Conservation (phyloP, 1,140 invertebrate species). For the Apis cerana region DNA sequence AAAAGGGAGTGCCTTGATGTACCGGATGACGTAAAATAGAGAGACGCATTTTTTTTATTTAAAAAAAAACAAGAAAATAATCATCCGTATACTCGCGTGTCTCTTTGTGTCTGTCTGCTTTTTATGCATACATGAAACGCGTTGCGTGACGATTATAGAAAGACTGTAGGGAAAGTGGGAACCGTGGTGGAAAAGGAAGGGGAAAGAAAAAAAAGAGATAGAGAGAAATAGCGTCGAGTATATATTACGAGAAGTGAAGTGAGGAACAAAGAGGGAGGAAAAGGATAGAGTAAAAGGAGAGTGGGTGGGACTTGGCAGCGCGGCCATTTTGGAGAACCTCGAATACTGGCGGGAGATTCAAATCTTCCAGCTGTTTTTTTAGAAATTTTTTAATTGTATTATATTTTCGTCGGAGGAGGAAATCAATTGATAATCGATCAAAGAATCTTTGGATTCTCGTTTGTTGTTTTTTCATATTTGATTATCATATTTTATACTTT, state of each 20-base stretch:
- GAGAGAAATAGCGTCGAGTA: constrained; percentile 10
- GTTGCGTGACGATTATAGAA: constrained; percentile 21
- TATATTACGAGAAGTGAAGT: neutral
- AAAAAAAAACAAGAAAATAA: neutral
- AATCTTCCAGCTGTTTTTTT: constrained; percentile 39
- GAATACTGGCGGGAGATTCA: constrained; percentile 64
- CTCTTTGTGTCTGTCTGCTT: neutral
- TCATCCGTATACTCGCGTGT: neutral
- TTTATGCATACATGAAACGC: constrained; percentile 29
- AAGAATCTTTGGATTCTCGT: neutral
- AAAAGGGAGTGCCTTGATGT: constrained; percentile 66
- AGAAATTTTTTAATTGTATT: neutral
- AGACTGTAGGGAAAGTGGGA: neutral
- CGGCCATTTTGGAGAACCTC: constrained; percentile 74
- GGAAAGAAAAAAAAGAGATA: neutral
- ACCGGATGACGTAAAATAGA: constrained; percentile 46
- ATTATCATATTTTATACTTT: neutral
- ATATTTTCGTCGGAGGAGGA: neutral
- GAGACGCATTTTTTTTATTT: constrained; percentile 2
- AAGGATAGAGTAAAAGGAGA: constrained; percentile 31
- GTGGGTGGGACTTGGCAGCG: constrained; percentile 31
- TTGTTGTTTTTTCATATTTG: neutral
- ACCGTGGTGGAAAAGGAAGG: neutral
- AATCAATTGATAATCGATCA: neutral
- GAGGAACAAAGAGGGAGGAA: neutral